Evolutionary conservation across 1,140 invertebrate genomes (phyloP), one percentile per base, ranked within the genome.

Genomic region (Drosophila pseudoananassae): DNA sequence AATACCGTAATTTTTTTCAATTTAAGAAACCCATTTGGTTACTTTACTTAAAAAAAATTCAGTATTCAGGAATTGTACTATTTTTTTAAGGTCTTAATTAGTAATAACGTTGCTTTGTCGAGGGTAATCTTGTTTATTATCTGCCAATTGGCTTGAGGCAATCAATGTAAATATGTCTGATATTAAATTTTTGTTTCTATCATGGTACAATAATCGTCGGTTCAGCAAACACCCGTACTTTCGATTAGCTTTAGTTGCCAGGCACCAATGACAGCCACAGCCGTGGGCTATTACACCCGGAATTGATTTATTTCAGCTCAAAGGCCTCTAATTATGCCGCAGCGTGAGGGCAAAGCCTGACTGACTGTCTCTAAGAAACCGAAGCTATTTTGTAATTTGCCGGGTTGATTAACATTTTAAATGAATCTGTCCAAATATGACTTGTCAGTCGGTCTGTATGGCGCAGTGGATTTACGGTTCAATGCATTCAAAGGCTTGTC

Each of bases 301-400:
- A 81, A 78, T 71, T 78, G 63, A 80, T 76, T 80, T 75, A 58
- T 52, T 74, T 57, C 51, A 36, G 59, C 60, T 66, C 71, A 75
- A 75, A 57, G 61, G 72, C 53, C 29, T 20, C 59, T 59, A 74
- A 73, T 78, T 84, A 79, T 15, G 38, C 58, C 54, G 47, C 43
- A 47, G 46, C 55, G n/a, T 8, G 6, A 43, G 17, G 31, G 43
- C 15, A 43, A 23, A 47, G 45, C 31, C 20, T 2, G 7, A 20
- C 20, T 2, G 7, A 20, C 7, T 6, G 8, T 46, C 17, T 45
- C 51, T 31, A 52, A 36, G 51, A 50, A 31, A 61, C 59, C 60
- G 15, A 65, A 33, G 23, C 15, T 25, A 31, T 33, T 65, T 51
- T 57, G 46, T 65, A 57, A 56, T 69, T 69, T 64, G 46, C 36